phyloP scores from a whole-genome alignment of 23 tunicate genomes.

The Aplidium turbinatum region DNA sequence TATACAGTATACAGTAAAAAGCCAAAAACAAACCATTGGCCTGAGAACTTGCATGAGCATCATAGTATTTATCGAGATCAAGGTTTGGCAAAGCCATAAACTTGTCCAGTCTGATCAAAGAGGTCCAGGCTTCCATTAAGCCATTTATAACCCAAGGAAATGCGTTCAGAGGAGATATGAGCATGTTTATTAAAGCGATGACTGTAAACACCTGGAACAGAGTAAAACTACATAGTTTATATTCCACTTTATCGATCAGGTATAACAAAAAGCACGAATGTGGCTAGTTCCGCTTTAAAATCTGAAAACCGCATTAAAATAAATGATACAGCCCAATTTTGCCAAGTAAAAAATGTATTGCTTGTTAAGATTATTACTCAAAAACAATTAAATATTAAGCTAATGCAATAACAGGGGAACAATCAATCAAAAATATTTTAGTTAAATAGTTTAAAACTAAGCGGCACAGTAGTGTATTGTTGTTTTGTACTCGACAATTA shows the following conservation, averaged over 20 bases:
- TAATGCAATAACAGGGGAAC: too few species aligned
- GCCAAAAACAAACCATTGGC: not conserved
- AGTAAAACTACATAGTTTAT: not conserved
- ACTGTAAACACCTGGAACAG: slow-evolving; percentile 86
- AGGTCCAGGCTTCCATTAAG: slow-evolving; percentile 87
- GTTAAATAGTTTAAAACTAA: too few species aligned
- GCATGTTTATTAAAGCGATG: slow-evolving; percentile 91
- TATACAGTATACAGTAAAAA: too few species aligned
- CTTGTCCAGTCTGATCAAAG: slow-evolving; percentile 64
- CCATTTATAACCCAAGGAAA: slow-evolving; percentile 99
- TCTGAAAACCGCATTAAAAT: too few species aligned
- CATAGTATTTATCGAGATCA: slow-evolving; percentile 50
- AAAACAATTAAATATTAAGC: too few species aligned
- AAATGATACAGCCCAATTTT: too few species aligned
- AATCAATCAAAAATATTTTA: too few species aligned
- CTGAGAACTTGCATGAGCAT: slow-evolving; percentile 14
- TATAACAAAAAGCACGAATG: too few species aligned
- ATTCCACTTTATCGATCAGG: not conserved
- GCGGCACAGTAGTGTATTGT: too few species aligned
- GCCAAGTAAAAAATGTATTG: not conserved
- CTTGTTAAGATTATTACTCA: too few species aligned
- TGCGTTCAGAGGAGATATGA: slow-evolving; percentile 94
- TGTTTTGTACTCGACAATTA: too few species aligned
- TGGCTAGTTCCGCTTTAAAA: not conserved
- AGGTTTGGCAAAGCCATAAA: slow-evolving; percentile 44